These are phyloP conservation scores for Galaxias olidus DNA, from an alignment of 2,797 vertebrate genomes.

Conservation along the genomic window DNA sequence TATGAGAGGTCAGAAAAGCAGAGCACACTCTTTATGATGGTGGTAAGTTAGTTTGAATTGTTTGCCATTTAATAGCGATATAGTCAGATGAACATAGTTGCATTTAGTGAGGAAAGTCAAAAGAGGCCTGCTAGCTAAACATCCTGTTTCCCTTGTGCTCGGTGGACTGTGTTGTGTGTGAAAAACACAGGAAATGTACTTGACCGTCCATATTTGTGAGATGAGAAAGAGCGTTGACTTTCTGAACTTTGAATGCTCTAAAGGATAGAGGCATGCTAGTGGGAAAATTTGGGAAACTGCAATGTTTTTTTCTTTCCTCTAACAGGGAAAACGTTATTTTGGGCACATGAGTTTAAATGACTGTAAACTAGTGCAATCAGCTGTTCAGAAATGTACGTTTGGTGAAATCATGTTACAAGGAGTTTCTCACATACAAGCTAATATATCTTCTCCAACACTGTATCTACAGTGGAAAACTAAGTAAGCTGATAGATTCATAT, in stretches of 20 bases:
- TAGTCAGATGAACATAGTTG: constrained; percentile 51
- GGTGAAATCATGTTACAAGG: no score
- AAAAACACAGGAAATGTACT: constrained; percentile 77
- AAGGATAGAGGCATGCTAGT: constrained; percentile 72
- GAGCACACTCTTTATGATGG: no score
- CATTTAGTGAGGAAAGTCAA: constrained; percentile 53
- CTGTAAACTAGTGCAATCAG: no score
- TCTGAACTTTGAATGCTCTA: constrained; percentile 74
- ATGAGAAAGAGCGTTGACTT: constrained; percentile 74
- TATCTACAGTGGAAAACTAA: no score
- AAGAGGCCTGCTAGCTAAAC: constrained; percentile 66
- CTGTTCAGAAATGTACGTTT: no score
- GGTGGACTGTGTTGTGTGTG: constrained; percentile 57
- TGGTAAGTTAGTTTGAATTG: constrained; percentile 1
- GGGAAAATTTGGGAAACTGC: constrained; percentile 55
- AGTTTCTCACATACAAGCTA: no score
- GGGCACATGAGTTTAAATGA: constrained; percentile 9
- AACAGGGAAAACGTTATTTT: constrained; percentile 59
- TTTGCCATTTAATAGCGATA: constrained; percentile 10
- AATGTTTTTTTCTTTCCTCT: constrained; percentile 48
- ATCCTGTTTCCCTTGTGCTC: constrained; percentile 66
- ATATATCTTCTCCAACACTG: no score
- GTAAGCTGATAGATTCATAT: no score
- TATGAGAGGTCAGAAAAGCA: neutral
- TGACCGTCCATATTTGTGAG: constrained; percentile 67